These are phyloP conservation scores for Colius striatus DNA, from an alignment of 2,113 vertebrate species.

Conservation along the genomic window DNA sequence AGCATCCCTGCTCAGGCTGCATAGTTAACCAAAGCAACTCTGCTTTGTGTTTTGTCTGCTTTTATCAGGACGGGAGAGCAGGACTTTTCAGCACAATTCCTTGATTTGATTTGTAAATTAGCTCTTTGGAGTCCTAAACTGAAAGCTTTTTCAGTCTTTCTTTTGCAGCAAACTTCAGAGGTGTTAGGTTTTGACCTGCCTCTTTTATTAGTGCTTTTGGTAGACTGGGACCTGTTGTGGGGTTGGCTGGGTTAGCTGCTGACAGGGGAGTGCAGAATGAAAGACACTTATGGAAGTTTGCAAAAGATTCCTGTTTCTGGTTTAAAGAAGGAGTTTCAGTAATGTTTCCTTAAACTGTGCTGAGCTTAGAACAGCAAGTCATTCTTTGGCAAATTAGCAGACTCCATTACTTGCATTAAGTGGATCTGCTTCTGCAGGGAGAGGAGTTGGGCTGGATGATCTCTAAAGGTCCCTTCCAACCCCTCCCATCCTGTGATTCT, in stretches of 20 bases:
- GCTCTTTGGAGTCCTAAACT: background rate
- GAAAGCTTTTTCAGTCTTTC: background rate
- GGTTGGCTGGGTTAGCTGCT: background rate
- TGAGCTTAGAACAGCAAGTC: background rate
- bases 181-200: background rate
- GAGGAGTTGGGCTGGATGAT: too few relatives aligned
- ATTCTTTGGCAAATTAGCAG: background rate
- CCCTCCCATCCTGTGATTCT: too few relatives aligned
- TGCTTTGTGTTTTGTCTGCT: conserved; percentile 19
- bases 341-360: background rate
- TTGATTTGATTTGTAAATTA: conserved; percentile 46
- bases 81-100: background rate
- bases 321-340: background rate
- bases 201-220: background rate
- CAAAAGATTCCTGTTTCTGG: background rate
- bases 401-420: background rate
- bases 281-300: background rate
- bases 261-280: background rate
- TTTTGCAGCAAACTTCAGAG: background rate
- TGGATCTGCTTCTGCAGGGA: too few relatives aligned
- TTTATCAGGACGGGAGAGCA: background rate
- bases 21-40: background rate
- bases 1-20: background rate
- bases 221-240: background rate
- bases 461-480: too few relatives aligned